phyloP scores from a whole-genome alignment of 2,797 vertebrate genomes.

The Premnoplex brunnescens region DNA sequence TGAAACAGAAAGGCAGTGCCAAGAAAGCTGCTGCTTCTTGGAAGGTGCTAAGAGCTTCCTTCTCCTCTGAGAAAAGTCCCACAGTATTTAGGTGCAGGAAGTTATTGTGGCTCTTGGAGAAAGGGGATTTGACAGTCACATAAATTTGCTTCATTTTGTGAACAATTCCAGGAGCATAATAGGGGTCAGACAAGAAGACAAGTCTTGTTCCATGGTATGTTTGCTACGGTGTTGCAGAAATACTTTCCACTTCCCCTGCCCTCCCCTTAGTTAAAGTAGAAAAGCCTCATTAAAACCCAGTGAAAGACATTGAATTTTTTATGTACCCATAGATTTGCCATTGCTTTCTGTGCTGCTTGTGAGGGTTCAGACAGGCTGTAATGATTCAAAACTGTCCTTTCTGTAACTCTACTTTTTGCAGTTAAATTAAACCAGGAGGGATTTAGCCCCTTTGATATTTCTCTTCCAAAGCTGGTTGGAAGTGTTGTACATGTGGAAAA shows the following conservation, averaged over 20 bases:
- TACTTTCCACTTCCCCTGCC: not conserved
- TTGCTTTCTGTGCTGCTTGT: conserved; percentile 9
- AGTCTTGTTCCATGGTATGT: not conserved
- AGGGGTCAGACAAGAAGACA: not conserved
- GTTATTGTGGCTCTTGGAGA: not conserved
- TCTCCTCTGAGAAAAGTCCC: not conserved
- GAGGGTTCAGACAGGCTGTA: not conserved
- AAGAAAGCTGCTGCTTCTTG: not conserved
- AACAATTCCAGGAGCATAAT: not conserved
- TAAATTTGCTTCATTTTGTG: not conserved
- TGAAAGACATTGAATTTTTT: conserved; percentile 6
- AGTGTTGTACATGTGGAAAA: conserved; percentile 37
- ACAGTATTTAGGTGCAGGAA: not conserved
- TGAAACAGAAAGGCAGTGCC: not conserved
- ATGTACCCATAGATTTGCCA: not conserved
- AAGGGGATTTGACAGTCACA: not conserved
- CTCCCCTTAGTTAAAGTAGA: not conserved
- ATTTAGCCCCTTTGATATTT: conserved; percentile 40
- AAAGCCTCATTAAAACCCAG: conserved; percentile 3
- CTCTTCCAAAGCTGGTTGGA: conserved; percentile 30
- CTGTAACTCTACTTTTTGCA: conserved; percentile 20
- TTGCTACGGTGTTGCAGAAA: not conserved
- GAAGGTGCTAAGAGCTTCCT: not conserved
- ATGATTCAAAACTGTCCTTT: conserved; percentile 26
- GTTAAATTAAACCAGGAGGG: conserved; percentile 36